A percentile compares a stretch with the other conserved stretches of the same genome.
These are phyloP conservation scores for Otolemur garnettii DNA, from an alignment of 2,113 vertebrate genomes.

Conservation along the genomic window DNA sequence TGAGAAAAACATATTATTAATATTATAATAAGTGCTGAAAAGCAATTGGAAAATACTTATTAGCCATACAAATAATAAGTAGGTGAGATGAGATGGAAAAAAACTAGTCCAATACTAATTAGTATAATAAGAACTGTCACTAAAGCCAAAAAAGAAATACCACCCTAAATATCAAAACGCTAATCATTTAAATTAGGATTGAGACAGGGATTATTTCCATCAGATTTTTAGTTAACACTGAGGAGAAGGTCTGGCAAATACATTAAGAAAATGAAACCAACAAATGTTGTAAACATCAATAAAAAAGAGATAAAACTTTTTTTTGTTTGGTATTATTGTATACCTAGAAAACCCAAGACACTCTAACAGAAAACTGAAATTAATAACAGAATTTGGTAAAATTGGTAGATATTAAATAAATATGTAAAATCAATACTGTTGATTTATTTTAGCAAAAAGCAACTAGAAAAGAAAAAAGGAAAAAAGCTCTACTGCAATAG, in stretches of 20 bases:
- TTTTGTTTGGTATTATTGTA: neutral
- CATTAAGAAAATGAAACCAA: neutral
- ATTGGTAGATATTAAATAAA: neutral
- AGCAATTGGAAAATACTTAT: constrained; percentile 6
- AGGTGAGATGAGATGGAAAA: neutral
- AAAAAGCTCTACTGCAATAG: neutral
- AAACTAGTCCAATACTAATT: neutral
- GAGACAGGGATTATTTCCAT: neutral
- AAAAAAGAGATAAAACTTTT: neutral
- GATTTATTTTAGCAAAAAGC: constrained; percentile 13
- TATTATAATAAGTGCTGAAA: neutral
- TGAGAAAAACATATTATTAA: neutral
- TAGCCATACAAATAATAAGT: neutral
- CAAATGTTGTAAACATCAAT: neutral
- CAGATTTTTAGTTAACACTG: neutral
- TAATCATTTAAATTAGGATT: neutral
- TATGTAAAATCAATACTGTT: neutral
- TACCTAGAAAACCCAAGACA: neutral
- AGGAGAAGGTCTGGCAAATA: neutral
- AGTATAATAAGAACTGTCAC: neutral
- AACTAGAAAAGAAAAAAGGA: neutral
- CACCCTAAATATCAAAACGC: constrained; percentile 3
- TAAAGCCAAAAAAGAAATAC: constrained; percentile 1
- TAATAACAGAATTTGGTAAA: constrained; percentile 26
- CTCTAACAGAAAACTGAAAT: constrained; percentile 32